These are phyloP conservation scores for Sphaerophoria taeniata DNA, from an alignment of 2,888 invertebrate species.

Conservation along the genomic window DNA sequence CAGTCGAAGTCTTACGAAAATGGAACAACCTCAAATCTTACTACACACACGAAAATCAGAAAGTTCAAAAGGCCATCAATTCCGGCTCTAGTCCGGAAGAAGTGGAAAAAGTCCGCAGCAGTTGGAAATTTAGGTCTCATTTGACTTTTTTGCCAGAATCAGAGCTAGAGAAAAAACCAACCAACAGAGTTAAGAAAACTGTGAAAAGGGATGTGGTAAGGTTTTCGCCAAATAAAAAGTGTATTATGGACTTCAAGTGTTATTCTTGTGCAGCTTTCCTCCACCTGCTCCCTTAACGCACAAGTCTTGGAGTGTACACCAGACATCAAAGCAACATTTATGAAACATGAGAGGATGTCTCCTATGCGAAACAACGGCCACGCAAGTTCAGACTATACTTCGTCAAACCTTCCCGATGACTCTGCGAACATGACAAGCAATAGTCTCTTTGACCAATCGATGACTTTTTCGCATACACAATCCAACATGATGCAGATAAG, in stretches of 20 bases:
- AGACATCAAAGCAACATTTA: no score
- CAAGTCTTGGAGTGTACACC: no score
- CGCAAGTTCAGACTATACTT: no score
- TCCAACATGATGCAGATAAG: no score
- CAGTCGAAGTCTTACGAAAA: constrained; percentile 23
- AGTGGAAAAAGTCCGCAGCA: constrained; percentile 2
- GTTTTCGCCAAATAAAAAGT: background rate
- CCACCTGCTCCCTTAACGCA: no score
- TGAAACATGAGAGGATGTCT: no score
- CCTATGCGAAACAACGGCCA: no score
- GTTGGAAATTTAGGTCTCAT: constrained; percentile 28
- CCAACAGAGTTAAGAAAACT: constrained; percentile 12
- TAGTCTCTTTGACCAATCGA: background rate
- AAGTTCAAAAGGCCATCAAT: constrained; percentile 16
- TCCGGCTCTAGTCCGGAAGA: constrained; percentile 17
- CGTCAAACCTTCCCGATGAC: no score
- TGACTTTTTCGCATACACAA: background rate
- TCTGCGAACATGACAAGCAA: background rate
- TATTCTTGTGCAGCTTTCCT: no score
- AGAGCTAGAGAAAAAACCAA: background rate
- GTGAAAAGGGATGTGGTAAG: background rate
- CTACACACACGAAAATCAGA: constrained; percentile 18
- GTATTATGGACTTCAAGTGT: no score
- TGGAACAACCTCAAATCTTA: constrained; percentile 37
- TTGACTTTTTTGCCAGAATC: constrained; percentile 11